Base-by-base conservation (phyloP, 2,113 vertebrate genomes). In the Gasterosteus aculeatus region DNA sequence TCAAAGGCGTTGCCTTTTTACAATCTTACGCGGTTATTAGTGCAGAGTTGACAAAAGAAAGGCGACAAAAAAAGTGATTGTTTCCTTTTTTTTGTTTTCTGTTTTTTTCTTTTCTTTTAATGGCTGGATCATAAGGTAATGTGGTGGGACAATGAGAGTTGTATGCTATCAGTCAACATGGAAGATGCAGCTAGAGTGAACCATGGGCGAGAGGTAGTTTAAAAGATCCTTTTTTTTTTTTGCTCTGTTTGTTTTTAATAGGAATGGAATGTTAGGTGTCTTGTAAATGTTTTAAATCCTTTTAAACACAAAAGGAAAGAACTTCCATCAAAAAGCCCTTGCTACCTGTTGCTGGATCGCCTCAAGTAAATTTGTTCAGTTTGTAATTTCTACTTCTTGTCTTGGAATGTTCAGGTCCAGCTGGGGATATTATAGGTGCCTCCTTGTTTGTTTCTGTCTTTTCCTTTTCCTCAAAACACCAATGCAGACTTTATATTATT, bases 251-350 rank as follows among this genome's bases (percentile, higher is more conserved):
- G 92, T 93, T 97, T 97, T 97, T 95, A 96, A 95, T 96, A 96
- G 94, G 94, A 96, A 94, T 96, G 95, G 90, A 90, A 90, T 94
- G 94, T 95, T 96, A 94, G 95, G 92, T 95, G 95, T 98, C 95
- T 95, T 97, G 95, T 98, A 97, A 96, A 97, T 97, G 96, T 98
- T 98, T 99, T 97, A 97, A 92, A 97, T 95, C 93, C 94, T 96
- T 97, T 96, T 96, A 96, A 96, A 75, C 74, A 73, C 64, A 94
- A 90, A 90, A 89, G 85, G 84, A 88, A 70, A 75, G 72, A 87
- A 85, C 85, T 86, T 91, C 85, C 84, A 88, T 91, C 80, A 76
- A 77, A 77, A 85, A 82, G 63, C 88, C 87, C 73, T 87, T 93
- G 94, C 94, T 95, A 95, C 95, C 93, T 95, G 93, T 96, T 95